Percentiles rank a stretch among this genome's conserved stretches.
Conservation (phyloP, 2,797 vertebrate genomes). For the Crocodylus rhombifer region DNA sequence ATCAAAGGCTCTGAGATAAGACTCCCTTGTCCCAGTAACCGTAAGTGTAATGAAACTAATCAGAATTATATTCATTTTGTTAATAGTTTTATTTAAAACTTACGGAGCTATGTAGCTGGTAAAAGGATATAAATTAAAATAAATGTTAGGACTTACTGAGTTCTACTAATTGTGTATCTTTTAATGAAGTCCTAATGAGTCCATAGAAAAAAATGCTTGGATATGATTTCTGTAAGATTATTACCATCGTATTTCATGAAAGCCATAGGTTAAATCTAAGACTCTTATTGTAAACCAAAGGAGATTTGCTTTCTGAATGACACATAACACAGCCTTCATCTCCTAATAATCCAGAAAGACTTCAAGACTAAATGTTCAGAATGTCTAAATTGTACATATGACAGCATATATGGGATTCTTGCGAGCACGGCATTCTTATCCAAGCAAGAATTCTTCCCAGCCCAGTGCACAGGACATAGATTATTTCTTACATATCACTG, state of each 20-base stretch:
- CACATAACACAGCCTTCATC: background rate
- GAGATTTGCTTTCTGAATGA: conserved; percentile 20
- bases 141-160: background rate
- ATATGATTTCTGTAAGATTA: background rate
- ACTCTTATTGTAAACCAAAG: conserved; percentile 13
- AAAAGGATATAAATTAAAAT: conserved; percentile 45
- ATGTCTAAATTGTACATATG: background rate
- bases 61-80: conserved; percentile 42
- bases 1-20: background rate
- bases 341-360: background rate
- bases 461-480: background rate
- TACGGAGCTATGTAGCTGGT: background rate
- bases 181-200: conserved; percentile 29
- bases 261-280: background rate
- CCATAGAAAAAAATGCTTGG: conserved; percentile 8
- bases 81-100: conserved; percentile 32
- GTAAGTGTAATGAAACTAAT: conserved; percentile 30
- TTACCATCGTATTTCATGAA: background rate
- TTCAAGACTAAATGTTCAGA: background rate
- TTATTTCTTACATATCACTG: background rate
- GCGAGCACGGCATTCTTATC: background rate
- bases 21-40: background rate
- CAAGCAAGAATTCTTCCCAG: background rate
- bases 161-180: background rate
- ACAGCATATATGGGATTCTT: background rate